phyloP scores from a whole-genome alignment of 2,888 invertebrate species.

The Brenthis hecate region DNA sequence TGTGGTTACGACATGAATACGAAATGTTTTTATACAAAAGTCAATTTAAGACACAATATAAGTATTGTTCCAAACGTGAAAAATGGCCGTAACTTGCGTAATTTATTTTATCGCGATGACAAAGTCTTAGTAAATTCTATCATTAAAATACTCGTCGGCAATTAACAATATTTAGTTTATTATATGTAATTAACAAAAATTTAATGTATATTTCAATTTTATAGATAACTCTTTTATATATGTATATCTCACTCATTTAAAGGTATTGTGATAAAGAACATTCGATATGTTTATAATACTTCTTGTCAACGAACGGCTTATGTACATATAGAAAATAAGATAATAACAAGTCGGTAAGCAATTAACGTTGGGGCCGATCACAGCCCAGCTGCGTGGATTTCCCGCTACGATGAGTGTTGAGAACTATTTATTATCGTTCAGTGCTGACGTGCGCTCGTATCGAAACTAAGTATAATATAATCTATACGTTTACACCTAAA shows the following conservation, averaged over 20 bases:
- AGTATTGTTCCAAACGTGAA: slow-evolving; percentile 1
- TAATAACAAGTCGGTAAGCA: slow-evolving; percentile 66
- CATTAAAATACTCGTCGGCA: slow-evolving; percentile 10
- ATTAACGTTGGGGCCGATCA: slow-evolving; percentile 74
- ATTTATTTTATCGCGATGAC: slow-evolving; percentile 10
- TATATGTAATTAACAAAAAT: too few species aligned
- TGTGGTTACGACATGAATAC: not conserved
- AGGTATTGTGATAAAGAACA: slow-evolving; percentile 21
- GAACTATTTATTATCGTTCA: slow-evolving; percentile 79
- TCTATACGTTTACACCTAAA: slow-evolving; percentile 53
- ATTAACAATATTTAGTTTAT: slow-evolving; percentile 19
- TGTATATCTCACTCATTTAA: not conserved
- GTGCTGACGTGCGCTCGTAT: slow-evolving; percentile 67
- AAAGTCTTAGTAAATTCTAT: slow-evolving; percentile 10
- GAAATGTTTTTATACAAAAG: not conserved
- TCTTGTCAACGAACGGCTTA: slow-evolving; percentile 30
- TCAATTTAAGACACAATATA: not conserved
- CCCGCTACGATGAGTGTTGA: slow-evolving; percentile 76
- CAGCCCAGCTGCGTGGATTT: slow-evolving; percentile 78
- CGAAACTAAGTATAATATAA: slow-evolving; percentile 52
- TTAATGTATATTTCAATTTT: too few species aligned
- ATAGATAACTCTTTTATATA: slow-evolving; percentile 1
- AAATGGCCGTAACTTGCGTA: not conserved
- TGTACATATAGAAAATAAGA: slow-evolving; percentile 49
- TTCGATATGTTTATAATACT: slow-evolving; percentile 24